Conservation (phyloP, 2,888 invertebrate genomes). For the Erebia palarica region DNA sequence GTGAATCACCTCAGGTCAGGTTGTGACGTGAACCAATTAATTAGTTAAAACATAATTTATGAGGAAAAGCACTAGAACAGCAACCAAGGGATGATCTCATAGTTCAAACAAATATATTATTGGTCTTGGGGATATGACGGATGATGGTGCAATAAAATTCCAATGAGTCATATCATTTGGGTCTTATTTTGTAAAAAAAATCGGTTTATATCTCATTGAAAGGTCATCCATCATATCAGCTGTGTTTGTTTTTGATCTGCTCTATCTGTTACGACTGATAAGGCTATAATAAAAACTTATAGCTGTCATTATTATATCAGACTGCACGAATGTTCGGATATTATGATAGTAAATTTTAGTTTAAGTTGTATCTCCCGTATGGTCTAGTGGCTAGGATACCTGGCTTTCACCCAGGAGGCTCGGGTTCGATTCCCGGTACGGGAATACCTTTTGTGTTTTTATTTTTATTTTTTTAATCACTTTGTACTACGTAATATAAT, state of each 20-base stretch:
- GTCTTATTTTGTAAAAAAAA: not conserved
- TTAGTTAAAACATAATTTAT: not conserved
- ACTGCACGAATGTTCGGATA: not conserved
- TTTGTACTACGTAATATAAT: not conserved
- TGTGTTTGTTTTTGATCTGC: not conserved
- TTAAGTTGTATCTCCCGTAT: slow-evolving; percentile 18
- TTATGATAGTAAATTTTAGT: not conserved
- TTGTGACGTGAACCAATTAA: not conserved
- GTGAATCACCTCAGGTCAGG: too few species aligned
- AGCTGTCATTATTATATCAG: not conserved
- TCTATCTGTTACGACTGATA: too few species aligned
- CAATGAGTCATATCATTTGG: not conserved
- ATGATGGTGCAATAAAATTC: not conserved
- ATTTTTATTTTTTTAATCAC: not conserved
- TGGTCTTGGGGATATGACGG: not conserved
- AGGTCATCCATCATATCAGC: not conserved
- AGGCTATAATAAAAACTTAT: not conserved
- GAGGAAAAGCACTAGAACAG: not conserved
- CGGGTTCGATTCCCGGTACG: slow-evolving; percentile 87
- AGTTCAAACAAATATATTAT: not conserved
- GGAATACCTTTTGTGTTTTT: not conserved
- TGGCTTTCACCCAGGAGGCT: slow-evolving; percentile 77
- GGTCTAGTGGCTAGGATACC: slow-evolving; percentile 41
- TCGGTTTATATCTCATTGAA: not conserved
- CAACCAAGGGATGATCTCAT: not conserved